Evolutionary conservation across 2,888 invertebrate species (phyloP).

Genomic region (Lepidochrysops patricia): DNA sequence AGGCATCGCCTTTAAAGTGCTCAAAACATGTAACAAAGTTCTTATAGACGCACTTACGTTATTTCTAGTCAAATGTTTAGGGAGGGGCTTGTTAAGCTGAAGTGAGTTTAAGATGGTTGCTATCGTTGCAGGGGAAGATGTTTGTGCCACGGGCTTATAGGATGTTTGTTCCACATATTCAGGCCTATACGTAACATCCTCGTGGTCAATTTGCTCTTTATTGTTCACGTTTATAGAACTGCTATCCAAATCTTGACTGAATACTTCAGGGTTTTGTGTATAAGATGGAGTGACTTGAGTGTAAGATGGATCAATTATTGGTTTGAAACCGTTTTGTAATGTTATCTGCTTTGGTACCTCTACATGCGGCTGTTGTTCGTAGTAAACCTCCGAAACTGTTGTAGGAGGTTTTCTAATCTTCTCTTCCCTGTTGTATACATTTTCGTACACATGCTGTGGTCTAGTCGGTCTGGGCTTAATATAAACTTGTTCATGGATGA

Average conservation of each 20-base stretch:
- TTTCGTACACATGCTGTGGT: conserved; percentile 45
- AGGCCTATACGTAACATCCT: conserved; percentile 32
- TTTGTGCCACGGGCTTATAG: conserved; percentile 31
- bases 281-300: conserved; percentile 29
- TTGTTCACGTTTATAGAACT: conserved; percentile 24
- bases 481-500: conserved; percentile 43
- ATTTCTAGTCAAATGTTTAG: conserved; percentile 82
- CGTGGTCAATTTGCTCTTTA: conserved; percentile 29
- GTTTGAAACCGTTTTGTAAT: conserved; percentile 56
- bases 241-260: conserved; percentile 21
- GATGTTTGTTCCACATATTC: conserved; percentile 44
- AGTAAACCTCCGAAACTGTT: conserved; percentile 56
- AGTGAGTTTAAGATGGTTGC: conserved; percentile 80
- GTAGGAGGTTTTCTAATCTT: conserved; percentile 33
- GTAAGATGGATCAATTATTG: conserved; percentile 38
- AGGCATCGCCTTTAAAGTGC: conserved; percentile 74
- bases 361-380: conserved; percentile 45
- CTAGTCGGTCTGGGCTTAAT: conserved; percentile 46
- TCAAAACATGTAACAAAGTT: conserved; percentile 83
- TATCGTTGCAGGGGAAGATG: conserved; percentile 40
- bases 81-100: conserved; percentile 83
- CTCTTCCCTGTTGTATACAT: conserved; percentile 34
- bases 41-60: conserved; percentile 86
- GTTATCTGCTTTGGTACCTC: conserved; percentile 36
- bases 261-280: conserved; percentile 34